Conservation (phyloP, 2,888 invertebrate genomes). For the Caenorhabditis uteleia region DNA sequence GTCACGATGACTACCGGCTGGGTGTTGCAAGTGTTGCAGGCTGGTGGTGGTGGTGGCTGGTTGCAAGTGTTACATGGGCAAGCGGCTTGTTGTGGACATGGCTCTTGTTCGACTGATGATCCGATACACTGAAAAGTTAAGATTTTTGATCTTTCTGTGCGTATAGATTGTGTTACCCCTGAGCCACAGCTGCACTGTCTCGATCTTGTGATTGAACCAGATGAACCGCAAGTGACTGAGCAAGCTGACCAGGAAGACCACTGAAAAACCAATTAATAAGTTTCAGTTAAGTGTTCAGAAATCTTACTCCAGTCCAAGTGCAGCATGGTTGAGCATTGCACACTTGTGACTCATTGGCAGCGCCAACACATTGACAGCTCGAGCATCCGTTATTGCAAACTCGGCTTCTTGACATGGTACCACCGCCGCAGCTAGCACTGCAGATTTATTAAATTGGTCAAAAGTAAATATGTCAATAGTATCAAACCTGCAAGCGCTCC, state of each 20-base stretch:
- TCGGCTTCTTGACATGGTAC: slow-evolving; percentile 42
- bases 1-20: slow-evolving; percentile 23
- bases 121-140: slow-evolving; percentile 47
- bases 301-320: slow-evolving; percentile 35
- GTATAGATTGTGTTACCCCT: slow-evolving; percentile 30
- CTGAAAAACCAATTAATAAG: slow-evolving; percentile 12
- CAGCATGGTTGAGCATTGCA: slow-evolving; percentile 52
- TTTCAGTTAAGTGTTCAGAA: background rate
- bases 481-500: slow-evolving; percentile 41
- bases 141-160: background rate
- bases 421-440: slow-evolving; percentile 52
- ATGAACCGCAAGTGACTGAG: slow-evolving; percentile 44
- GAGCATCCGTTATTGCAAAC: slow-evolving; percentile 52
- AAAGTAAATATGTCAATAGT: background rate
- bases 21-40: slow-evolving; percentile 35
- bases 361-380: slow-evolving; percentile 46
- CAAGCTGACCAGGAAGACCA: slow-evolving; percentile 48
- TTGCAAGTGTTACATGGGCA: slow-evolving; percentile 50
- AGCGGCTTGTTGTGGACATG: slow-evolving; percentile 42
- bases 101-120: slow-evolving; percentile 41
- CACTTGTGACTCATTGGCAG: slow-evolving; percentile 38
- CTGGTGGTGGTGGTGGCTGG: slow-evolving; percentile 29
- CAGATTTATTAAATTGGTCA: slow-evolving; percentile 10
- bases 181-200: slow-evolving; percentile 44
- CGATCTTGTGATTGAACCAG: slow-evolving; percentile 37